Evolutionary conservation across 2,888 invertebrate species (phyloP), one percentile per base, ranked within the genome.

Genomic region (Pristionchus arcanus): DNA sequence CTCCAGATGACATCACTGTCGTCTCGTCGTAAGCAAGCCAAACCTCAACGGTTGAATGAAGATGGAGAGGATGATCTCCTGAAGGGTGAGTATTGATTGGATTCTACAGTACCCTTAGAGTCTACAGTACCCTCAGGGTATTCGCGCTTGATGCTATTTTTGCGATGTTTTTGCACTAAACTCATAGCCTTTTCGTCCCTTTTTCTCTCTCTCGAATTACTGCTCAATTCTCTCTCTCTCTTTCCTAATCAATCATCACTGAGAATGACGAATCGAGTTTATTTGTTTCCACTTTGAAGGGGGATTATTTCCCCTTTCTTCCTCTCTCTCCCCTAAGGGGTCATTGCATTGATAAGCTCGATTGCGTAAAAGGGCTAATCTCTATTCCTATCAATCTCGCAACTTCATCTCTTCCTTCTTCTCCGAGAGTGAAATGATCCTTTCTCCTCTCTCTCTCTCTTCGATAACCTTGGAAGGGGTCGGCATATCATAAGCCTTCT

Each of bases 41-140:
- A 91, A 81, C 90, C 90, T 31, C 90, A 91, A 85, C 84, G 90
- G 71, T 53, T 91, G n/a, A 87, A 87, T 21, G 90, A 90, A 63
- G 90, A 91, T 25, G 85, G 37, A 2, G 81, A 81, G 28, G 86
- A 86, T 31, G 86, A 84, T 53, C 31, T 84, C 4, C 28, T 84
- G 28, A 84, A 84, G 84, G 84, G 84, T 84, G 4, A 55, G 84
- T 49, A 49, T 49, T 13, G 42, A 49, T 49, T 49, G 9, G 5
- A 1, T 49, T 55, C 31, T 34, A 55, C 37, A 74, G 28, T 74
- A 19, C 3, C 63, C 19, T 63, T 15, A 63, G 63, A 15, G 42
- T 3, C 31, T 34, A 55, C 37, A 74, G 28, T 74, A 19, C 3
- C 63, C 19, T 63, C 25, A 63, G 63, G 25, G 42, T 3, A 9